phyloP scores from a whole-genome alignment of 2,888 invertebrate species.

The Barypeithes pellucidus region DNA sequence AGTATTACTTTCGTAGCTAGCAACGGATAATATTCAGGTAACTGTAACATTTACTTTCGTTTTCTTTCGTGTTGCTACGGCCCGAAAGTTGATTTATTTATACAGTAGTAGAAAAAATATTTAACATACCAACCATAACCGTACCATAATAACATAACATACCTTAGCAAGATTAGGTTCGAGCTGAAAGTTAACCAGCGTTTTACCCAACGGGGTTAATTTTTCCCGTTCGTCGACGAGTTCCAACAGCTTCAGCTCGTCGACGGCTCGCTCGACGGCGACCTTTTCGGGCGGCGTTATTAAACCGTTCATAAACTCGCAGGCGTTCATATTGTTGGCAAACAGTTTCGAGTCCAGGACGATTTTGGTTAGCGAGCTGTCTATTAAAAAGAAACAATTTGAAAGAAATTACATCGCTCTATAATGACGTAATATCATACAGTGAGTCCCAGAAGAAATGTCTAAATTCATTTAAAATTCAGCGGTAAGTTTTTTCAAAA shows the following conservation, averaged over 20 bases:
- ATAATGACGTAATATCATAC: neutral
- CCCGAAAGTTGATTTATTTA: too few species aligned
- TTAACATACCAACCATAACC: too few species aligned
- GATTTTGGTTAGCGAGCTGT: slow-evolving; percentile 72
- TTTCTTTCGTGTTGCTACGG: too few species aligned
- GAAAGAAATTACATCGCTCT: neutral
- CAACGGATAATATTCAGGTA: too few species aligned
- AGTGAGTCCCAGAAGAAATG: too few species aligned
- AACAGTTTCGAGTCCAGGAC: slow-evolving; percentile 77
- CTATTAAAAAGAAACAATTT: slow-evolving; percentile 21
- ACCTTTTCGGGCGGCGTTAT: slow-evolving; percentile 76
- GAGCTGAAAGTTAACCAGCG: slow-evolving; percentile 71
- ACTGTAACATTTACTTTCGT: too few species aligned
- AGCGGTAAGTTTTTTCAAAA: too few species aligned
- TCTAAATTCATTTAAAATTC: too few species aligned
- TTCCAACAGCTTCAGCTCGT: slow-evolving; percentile 76
- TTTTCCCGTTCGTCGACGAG: slow-evolving; percentile 75
- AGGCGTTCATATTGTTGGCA: slow-evolving; percentile 74
- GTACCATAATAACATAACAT: too few species aligned
- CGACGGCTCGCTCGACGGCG: slow-evolving; percentile 74
- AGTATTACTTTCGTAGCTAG: too few species aligned
- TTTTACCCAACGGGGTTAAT: slow-evolving; percentile 77
- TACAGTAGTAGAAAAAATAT: too few species aligned
- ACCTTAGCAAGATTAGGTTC: slow-evolving; percentile 76
- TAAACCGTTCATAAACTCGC: slow-evolving; percentile 75